phyloP scores from a whole-genome alignment of 2,888 invertebrate genomes.

The Hanleya hanleyi region DNA sequence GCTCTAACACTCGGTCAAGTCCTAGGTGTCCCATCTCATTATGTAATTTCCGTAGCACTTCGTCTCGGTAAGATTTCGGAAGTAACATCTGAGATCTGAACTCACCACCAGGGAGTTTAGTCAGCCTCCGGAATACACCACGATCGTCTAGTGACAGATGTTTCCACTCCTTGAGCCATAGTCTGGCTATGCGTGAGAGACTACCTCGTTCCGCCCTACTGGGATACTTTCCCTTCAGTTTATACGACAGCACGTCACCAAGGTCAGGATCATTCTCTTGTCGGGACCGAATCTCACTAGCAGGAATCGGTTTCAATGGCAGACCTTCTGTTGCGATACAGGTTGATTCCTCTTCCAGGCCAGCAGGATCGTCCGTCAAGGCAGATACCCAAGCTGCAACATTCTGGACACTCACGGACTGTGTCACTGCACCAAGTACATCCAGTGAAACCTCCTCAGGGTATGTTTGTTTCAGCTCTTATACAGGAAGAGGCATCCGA shows the following conservation, averaged over 20 bases:
- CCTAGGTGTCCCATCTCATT: slow-evolving; percentile 5
- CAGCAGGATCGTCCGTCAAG: not conserved
- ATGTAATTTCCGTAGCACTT: slow-evolving; percentile 4
- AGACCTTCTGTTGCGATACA: not conserved
- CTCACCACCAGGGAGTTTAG: not conserved
- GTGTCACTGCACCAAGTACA: not conserved
- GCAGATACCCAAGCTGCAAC: not conserved
- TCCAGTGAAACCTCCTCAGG: not conserved
- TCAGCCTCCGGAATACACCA: not conserved
- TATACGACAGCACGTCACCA: not conserved
- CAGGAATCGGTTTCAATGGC: not conserved
- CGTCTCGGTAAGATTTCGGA: not conserved
- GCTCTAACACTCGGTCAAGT: not conserved
- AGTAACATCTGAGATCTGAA: not conserved
- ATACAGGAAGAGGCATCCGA: not conserved
- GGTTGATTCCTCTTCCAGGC: not conserved
- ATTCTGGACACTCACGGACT: not conserved
- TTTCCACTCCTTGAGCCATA: not conserved
- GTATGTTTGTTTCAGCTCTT: not conserved
- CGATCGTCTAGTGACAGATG: not conserved
- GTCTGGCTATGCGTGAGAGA: not conserved
- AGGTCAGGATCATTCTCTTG: not conserved
- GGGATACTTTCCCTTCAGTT: not conserved
- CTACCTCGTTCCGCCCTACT: not conserved
- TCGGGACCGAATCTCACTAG: not conserved